Evolutionary conservation across 2,888 invertebrate species (phyloP), one percentile per base, ranked within the genome.

Genomic region (Lucinisca nassula): DNA sequence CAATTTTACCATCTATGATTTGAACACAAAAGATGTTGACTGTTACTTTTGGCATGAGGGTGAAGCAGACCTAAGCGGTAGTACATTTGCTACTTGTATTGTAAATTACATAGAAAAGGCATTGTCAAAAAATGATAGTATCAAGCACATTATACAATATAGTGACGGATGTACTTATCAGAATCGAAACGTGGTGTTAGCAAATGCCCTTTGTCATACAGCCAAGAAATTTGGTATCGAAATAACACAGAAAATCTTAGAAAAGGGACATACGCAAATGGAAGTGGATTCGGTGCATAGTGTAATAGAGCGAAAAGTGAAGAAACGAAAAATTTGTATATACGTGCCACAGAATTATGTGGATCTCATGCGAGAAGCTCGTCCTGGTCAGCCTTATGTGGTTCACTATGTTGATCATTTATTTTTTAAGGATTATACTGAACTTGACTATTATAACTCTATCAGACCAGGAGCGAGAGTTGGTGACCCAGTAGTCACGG

Each of bases 21-120:
- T 87, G 35, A 45, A 51, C 21, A 72, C 35, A 8, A 81, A 40
- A 73, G 74, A 84, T 61, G 87, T 84, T 27, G 37, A 21, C 1
- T 84, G 82, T 55, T 88, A 85, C 61, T 75, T 88, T 40, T 88
- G 88, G 88, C 82, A 88, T 70, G 82, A 88, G 55, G 82, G 70
- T 24, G 83, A 72, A 58, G 77, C 61, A 14, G 83, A 72, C n/a
- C 32, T 87, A 61, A 73, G 30, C 21, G 74, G 84, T 55, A 78
- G 61, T 82, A 40, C 81, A n/a, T 87, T 72, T 82, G 72, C 82
- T 8, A 51, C 81, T 17, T 85, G 82, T 40, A 73, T 84, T 21
- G n/a, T 30, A 21, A 55, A 87, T 55, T 72, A 84, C 38, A 61
- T 87, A 21, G 75, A 61, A 58, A 21, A 27, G 0, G 27, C 37